These are phyloP conservation scores for Drosophila ironensis DNA, from an alignment of 1,140 invertebrate species.

Conservation along the genomic window DNA sequence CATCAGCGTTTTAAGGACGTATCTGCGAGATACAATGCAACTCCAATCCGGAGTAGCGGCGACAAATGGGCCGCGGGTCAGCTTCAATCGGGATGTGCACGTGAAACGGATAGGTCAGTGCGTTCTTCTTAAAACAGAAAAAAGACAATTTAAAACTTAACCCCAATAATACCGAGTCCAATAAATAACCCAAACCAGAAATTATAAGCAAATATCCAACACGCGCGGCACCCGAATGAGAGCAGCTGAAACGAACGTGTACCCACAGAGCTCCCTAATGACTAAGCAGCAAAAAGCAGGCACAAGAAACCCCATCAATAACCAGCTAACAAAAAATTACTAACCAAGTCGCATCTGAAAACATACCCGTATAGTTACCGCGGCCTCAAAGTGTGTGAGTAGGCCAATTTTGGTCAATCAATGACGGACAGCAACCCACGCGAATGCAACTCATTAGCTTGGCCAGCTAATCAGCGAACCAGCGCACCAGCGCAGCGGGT, in stretches of 20 bases:
- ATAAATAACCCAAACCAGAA: constrained; percentile 28
- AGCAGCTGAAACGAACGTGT: constrained; percentile 12
- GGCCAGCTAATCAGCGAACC: constrained; percentile 20
- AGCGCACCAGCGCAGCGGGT: no score
- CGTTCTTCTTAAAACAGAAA: constrained; percentile 17
- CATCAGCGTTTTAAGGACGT: constrained; percentile 17
- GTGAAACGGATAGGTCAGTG: constrained; percentile 92
- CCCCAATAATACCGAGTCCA: constrained; percentile 17
- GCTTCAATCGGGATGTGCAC: constrained; percentile 94
- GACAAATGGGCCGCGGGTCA: constrained; percentile 86
- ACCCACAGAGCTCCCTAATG: constrained; percentile 39
- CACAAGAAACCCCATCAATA: constrained; percentile 50
- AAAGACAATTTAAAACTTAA: no score
- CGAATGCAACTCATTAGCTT: constrained; percentile 68
- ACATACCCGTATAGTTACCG: background rate
- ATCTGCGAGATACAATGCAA: constrained; percentile 6
- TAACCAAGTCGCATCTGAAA: constrained; percentile 33
- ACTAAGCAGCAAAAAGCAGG: constrained; percentile 28
- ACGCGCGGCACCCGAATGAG: constrained; percentile 29
- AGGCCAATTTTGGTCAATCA: constrained; percentile 76
- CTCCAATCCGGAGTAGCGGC: constrained; percentile 23
- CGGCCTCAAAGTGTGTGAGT: constrained; percentile 14
- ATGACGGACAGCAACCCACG: constrained; percentile 60
- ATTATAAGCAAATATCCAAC: constrained; percentile 48
- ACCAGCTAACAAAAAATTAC: constrained; percentile 52